These are phyloP conservation scores for Lates japonicus DNA, from an alignment of 2,797 vertebrate genomes.

Conservation along the genomic window DNA sequence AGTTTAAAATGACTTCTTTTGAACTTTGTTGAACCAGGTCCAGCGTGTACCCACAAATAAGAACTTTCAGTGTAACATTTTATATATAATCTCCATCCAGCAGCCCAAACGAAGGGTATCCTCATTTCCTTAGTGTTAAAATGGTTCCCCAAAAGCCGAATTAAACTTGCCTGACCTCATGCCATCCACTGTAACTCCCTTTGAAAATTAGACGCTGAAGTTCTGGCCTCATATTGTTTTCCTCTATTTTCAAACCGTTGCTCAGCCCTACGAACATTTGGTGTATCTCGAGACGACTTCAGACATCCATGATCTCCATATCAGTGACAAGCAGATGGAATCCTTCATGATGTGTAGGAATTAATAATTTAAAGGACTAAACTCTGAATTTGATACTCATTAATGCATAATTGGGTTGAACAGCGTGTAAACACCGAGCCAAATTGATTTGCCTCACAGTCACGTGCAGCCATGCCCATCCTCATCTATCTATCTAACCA, in stretches of 20 bases:
- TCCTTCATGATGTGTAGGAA: slow-evolving; percentile 52
- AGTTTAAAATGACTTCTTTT: not conserved
- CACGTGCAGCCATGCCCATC: slow-evolving; percentile 42
- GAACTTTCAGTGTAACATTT: slow-evolving; percentile 5
- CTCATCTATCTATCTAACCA: slow-evolving; percentile 35
- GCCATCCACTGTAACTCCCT: slow-evolving; percentile 41
- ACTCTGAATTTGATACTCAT: slow-evolving; percentile 61
- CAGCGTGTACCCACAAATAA: not conserved
- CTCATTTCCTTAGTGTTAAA: not conserved
- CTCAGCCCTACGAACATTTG: slow-evolving; percentile 40
- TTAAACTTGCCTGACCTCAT: not conserved
- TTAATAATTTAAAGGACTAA: slow-evolving; percentile 63
- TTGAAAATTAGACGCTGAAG: slow-evolving; percentile 53
- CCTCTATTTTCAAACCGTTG: slow-evolving; percentile 67
- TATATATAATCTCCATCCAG: not conserved
- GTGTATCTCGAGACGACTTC: slow-evolving; percentile 30
- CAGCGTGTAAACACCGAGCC: slow-evolving; percentile 69
- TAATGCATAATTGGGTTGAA: slow-evolving; percentile 53
- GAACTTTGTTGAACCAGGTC: not conserved
- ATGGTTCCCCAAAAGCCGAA: slow-evolving; percentile 2
- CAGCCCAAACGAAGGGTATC: not conserved
- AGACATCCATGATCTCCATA: slow-evolving; percentile 34
- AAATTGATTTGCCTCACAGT: slow-evolving; percentile 56
- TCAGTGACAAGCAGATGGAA: slow-evolving; percentile 53
- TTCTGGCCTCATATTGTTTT: slow-evolving; percentile 65